Evolutionary conservation across 2,113 vertebrate genomes (phyloP), one percentile per base, ranked within the genome.

Genomic region (Sigmodon hispidus): DNA sequence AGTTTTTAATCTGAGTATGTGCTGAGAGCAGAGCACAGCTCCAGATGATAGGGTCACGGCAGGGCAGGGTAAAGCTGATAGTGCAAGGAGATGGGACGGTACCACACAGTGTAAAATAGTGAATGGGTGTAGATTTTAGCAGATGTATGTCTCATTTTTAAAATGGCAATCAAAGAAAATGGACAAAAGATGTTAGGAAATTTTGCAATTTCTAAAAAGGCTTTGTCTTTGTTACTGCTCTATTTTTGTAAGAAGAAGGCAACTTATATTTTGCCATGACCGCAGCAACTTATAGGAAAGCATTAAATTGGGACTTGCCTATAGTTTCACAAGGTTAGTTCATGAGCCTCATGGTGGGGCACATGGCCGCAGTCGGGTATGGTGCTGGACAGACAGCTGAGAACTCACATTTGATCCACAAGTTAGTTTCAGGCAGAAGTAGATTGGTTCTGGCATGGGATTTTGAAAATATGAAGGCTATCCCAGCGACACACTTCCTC

Each of bases 61-160:
- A n/a, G n/a, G n/a, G n/a, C n/a, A n/a, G n/a, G n/a, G n/a, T 16
- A 31, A 29, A 29, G 4, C 45, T 36, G 15, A 0, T 36, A 19
- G 69, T 55, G 55, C 59, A 63, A 61, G 34, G 40, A 83, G 24
- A n/a, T 15, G 29, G 19, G 72, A 36, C 45, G 43, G 67, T 36
- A 8, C 40, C 29, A 29, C 34, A 73, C 43, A 48, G 67, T 34
- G 31, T 80, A 3, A 16, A 55, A 59, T 36, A 7, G 36, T 7
- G 45, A 19, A 29, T 17, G 45, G 26, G 67, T 3, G 3, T 6
- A 59, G 55, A 43, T 22, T 17, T 72, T 45, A 43, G 83, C 76
- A 72, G 24, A 3, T 57, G 1, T 10, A 34, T 34, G 21, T 94
- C 52, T 69, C n/a, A 43, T 73, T 73, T 55, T 59, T 59, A 7